phyloP scores from a whole-genome alignment of 2,797 vertebrate species.

The Bryconaethiops microstoma region DNA sequence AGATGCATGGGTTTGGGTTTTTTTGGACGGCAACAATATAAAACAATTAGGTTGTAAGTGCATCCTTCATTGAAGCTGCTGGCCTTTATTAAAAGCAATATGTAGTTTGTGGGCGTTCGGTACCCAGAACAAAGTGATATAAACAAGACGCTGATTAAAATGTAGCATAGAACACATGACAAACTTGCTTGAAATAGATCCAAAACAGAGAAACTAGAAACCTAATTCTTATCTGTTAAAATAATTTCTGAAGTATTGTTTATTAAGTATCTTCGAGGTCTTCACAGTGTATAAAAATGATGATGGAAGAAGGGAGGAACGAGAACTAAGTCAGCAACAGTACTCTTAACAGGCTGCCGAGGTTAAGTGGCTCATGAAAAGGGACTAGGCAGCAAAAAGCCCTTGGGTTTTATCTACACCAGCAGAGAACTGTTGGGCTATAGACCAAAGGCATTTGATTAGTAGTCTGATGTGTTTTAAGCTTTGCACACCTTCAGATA shows the following conservation, averaged over 20 bases:
- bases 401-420: slow-evolving; percentile 20
- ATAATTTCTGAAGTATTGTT: not conserved
- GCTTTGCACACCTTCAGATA: slow-evolving; percentile 4
- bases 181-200: not conserved
- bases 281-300: not conserved
- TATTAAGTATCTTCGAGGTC: not conserved
- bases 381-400: slow-evolving; percentile 7
- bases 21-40: too few relatives aligned
- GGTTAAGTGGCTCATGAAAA: slow-evolving; percentile 22
- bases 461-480: slow-evolving; percentile 20
- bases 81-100: slow-evolving; percentile 1
- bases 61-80: slow-evolving; percentile 1
- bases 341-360: slow-evolving; percentile 8
- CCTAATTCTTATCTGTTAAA: slow-evolving; percentile 5
- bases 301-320: not conserved
- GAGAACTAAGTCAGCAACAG: slow-evolving; percentile 9
- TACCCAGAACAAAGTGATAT: slow-evolving; percentile 3
- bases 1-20: too few relatives aligned
- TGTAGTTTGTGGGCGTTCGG: not conserved
- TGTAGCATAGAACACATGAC: not conserved
- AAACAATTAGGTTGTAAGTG: not conserved
- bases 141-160: not conserved
- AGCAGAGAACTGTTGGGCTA: slow-evolving; percentile 12
- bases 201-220: slow-evolving; percentile 8
- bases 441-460: slow-evolving; percentile 28